Conservation (phyloP, 2,797 vertebrate genomes). For the Gallirallus australis region DNA sequence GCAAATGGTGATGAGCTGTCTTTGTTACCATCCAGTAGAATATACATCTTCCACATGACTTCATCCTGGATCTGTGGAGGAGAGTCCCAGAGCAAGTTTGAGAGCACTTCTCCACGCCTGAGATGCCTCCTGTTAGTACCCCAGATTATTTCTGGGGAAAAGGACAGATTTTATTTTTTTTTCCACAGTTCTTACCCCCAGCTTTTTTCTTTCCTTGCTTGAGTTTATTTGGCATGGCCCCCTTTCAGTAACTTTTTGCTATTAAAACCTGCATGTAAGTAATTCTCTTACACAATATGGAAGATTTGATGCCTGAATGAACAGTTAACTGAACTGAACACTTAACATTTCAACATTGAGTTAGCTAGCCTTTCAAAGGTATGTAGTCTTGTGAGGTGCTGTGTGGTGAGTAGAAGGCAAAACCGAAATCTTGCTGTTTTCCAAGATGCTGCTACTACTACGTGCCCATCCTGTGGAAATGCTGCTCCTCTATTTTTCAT, state of each 20-base stretch:
- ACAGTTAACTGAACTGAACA: neutral
- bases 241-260: neutral
- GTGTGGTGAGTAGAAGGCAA: neutral
- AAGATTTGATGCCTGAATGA: neutral
- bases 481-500: neutral
- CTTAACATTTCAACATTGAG: neutral
- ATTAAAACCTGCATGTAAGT: neutral
- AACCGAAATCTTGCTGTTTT: neutral
- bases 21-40: neutral
- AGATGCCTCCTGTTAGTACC: neutral
- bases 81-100: neutral
- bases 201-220: neutral
- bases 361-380: neutral
- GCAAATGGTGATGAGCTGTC: neutral
- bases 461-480: neutral
- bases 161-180: neutral
- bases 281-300: neutral
- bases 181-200: neutral
- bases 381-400: neutral
- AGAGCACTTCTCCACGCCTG: neutral
- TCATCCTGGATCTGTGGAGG: neutral
- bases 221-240: neutral
- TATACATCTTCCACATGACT: fast-evolving
- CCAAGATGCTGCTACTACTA: neutral
- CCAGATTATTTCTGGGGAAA: neutral